phyloP scores from a whole-genome alignment of 2,113 vertebrate genomes.

The Nerophis ophidion region DNA sequence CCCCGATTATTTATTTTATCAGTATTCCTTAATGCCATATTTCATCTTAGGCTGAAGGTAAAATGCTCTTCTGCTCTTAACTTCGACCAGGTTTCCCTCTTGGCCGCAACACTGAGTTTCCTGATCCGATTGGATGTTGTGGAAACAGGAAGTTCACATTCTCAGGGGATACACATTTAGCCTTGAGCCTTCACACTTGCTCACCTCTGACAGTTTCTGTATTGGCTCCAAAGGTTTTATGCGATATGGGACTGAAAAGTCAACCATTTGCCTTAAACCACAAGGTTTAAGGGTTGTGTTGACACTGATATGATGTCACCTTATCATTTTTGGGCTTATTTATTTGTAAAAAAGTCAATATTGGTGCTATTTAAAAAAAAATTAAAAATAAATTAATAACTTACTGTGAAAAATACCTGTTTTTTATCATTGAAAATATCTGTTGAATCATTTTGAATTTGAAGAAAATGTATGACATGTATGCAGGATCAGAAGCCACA shows the following conservation, averaged over 20 bases:
- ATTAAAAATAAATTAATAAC: no score
- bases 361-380: no score
- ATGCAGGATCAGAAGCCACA: background rate
- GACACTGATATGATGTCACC: background rate
- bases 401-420: no score
- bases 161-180: constrained; percentile 38
- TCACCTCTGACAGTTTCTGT: constrained; percentile 26
- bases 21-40: background rate
- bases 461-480: background rate
- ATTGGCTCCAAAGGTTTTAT: background rate
- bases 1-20: background rate
- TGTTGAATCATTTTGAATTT: background rate
- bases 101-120: constrained; percentile 44
- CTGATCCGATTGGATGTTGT: constrained; percentile 57
- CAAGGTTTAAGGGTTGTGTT: background rate
- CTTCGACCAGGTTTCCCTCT: constrained; percentile 54
- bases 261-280: background rate
- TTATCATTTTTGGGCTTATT: background rate
- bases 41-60: constrained; percentile 3
- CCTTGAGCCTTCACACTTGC: constrained; percentile 51
- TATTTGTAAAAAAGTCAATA: no score
- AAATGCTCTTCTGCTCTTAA: constrained; percentile 21
- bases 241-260: background rate
- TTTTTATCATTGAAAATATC: background rate
- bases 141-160: constrained; percentile 56